These are phyloP conservation scores for Acipenser ruthenus DNA, from an alignment of 2,797 vertebrate species.

Conservation along the genomic window DNA sequence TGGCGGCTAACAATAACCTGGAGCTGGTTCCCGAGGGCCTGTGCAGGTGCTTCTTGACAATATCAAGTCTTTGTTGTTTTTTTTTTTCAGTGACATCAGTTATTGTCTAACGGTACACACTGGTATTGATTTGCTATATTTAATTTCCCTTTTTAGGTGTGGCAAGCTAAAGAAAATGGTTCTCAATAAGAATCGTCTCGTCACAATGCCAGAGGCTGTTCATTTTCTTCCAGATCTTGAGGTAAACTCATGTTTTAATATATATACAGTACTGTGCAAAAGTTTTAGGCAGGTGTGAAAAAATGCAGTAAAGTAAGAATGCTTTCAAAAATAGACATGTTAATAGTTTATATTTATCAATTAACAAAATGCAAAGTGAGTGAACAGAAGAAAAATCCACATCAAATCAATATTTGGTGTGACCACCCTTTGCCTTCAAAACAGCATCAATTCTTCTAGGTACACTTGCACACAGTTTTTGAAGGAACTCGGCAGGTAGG, in stretches of 20 bases:
- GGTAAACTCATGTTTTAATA: slow-evolving; percentile 44
- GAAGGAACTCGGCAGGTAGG: too few species aligned
- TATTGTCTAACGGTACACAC: not conserved
- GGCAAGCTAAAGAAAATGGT: slow-evolving; percentile 87
- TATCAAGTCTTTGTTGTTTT: not conserved
- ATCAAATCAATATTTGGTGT: too few species aligned
- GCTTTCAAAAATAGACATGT: too few species aligned
- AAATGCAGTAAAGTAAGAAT: too few species aligned
- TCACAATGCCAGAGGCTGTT: slow-evolving; percentile 87
- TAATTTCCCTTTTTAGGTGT: slow-evolving; percentile 62
- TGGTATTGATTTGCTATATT: not conserved
- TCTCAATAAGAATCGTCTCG: slow-evolving; percentile 91
- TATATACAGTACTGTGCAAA: not conserved
- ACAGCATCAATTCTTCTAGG: too few species aligned
- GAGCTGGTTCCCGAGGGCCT: slow-evolving; percentile 94
- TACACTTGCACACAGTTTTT: too few species aligned
- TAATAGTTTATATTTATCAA: too few species aligned
- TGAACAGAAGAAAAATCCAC: too few species aligned
- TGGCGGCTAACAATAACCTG: slow-evolving; percentile 95
- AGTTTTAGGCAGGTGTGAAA: too few species aligned
- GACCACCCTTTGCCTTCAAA: too few species aligned
- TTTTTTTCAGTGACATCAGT: not conserved
- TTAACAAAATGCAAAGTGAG: too few species aligned
- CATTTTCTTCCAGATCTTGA: slow-evolving; percentile 86
- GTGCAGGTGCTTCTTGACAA: slow-evolving; percentile 68